These are phyloP conservation scores for Orthonychiurus folsomi DNA, from an alignment of 2,888 invertebrate species.

Conservation along the genomic window DNA sequence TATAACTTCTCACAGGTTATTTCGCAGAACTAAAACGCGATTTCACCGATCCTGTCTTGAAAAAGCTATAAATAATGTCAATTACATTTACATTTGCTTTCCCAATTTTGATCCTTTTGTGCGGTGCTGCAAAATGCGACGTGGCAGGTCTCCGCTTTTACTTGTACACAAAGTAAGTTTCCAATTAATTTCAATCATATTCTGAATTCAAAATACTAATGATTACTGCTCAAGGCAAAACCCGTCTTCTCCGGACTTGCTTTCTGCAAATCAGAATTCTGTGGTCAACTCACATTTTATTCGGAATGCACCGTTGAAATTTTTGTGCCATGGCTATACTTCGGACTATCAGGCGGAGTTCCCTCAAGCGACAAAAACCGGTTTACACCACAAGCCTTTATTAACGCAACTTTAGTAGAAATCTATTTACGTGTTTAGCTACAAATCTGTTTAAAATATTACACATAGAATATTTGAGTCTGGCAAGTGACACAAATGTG, in stretches of 20 bases:
- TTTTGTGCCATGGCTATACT: conserved; percentile 14
- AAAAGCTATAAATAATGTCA: too few relatives aligned
- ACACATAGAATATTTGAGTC: conserved; percentile 6
- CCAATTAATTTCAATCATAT: not conserved
- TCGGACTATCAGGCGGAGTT: conserved; percentile 11
- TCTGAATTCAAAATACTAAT: not conserved
- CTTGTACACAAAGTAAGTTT: conserved; percentile 14
- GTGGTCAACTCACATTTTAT: conserved; percentile 7
- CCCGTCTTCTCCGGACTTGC: not conserved
- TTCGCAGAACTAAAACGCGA: too few relatives aligned
- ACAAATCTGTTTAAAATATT: not conserved
- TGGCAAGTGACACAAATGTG: conserved; percentile 3
- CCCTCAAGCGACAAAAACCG: conserved; percentile 8
- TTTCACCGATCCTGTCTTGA: too few relatives aligned
- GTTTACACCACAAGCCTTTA: conserved; percentile 6
- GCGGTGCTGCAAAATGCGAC: not conserved
- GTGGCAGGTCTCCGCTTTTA: conserved; percentile 12
- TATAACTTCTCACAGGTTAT: too few relatives aligned
- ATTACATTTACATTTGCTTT: not conserved
- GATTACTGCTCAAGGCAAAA: not conserved
- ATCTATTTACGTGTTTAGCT: not conserved
- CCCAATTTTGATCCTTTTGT: not conserved
- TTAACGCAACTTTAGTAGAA: too few relatives aligned
- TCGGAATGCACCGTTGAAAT: conserved; percentile 2
- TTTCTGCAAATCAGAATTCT: not conserved